These are phyloP conservation scores for Rousettus madagascariensis DNA, from an alignment of 2,797 vertebrate genomes.

Conservation along the genomic window DNA sequence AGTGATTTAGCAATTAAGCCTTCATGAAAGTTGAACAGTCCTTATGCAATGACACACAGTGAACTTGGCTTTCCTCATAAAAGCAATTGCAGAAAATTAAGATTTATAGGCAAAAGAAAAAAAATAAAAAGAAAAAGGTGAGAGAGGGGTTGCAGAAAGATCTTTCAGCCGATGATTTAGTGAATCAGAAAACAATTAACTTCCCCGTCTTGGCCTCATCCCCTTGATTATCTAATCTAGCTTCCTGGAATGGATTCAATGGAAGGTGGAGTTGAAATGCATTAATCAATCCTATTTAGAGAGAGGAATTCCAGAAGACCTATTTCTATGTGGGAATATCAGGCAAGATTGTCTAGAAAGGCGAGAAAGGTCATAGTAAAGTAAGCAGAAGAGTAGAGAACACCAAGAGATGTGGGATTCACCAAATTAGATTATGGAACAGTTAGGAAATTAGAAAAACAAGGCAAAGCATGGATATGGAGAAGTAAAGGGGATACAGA, in stretches of 20 bases:
- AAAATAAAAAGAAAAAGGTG: background rate
- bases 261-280: background rate
- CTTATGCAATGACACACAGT: background rate
- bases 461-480: background rate
- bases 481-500: background rate
- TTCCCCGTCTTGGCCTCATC: background rate
- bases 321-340: background rate
- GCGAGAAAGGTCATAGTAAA: background rate
- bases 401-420: background rate
- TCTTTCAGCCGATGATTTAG: background rate
- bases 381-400: background rate
- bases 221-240: background rate
- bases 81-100: background rate
- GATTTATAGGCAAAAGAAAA: background rate
- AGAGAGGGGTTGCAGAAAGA: background rate
- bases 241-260: background rate
- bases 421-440: background rate
- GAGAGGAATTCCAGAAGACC: background rate
- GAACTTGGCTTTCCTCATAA: background rate
- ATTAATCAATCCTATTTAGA: background rate
- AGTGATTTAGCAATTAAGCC: constrained; percentile 31
- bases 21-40: constrained; percentile 64
- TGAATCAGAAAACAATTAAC: background rate
- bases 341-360: background rate
- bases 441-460: background rate